Conservation (phyloP, 2,797 vertebrate species). For the Acridotheres tristis region DNA sequence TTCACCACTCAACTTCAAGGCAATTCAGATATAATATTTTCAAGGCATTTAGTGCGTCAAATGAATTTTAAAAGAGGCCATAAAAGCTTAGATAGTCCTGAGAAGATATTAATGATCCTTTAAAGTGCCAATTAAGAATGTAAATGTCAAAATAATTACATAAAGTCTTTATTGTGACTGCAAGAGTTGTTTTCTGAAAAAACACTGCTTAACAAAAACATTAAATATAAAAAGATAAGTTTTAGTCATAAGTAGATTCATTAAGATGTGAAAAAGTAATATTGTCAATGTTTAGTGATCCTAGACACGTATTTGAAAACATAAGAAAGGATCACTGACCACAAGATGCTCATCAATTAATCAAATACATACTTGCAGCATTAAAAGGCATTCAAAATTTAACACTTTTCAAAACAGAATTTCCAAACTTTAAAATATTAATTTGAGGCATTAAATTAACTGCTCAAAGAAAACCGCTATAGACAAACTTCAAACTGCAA, state of each 20-base stretch:
- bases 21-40: neutral
- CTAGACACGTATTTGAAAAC: neutral
- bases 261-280: neutral
- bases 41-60: neutral
- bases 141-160: slow-evolving; percentile 40
- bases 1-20: neutral
- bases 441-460: neutral
- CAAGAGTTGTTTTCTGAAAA: neutral
- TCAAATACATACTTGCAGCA: neutral
- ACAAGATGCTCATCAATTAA: neutral
- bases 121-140: slow-evolving; percentile 18
- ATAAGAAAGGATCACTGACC: neutral
- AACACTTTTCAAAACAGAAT: neutral
- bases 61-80: neutral
- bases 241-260: neutral
- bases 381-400: neutral
- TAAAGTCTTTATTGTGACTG: neutral
- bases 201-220: neutral
- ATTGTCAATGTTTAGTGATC: neutral
- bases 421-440: neutral
- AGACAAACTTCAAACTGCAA: neutral
- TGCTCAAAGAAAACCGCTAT: neutral
- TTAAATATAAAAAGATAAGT: neutral
- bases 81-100: slow-evolving; percentile 6
- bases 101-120: neutral